Evolutionary conservation across 1,140 invertebrate genomes (phyloP).

Genomic region (Calephelis nemesis): DNA sequence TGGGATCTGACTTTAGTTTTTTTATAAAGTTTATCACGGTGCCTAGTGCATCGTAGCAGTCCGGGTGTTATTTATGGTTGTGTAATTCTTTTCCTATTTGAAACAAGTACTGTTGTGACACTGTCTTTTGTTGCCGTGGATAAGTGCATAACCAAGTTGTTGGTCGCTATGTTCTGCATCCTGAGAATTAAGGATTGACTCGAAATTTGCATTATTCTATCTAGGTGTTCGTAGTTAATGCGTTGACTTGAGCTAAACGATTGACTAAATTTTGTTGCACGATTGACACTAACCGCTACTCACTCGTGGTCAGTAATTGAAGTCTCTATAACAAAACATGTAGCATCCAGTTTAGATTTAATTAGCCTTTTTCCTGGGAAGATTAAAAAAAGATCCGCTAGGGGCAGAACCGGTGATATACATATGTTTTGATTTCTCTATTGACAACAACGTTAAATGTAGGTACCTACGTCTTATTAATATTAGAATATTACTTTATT

Average conservation of each 20-base stretch:
- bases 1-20: too few species aligned
- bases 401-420: too few species aligned
- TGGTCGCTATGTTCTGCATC: not conserved
- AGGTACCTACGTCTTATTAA: too few species aligned
- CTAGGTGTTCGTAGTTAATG: not conserved
- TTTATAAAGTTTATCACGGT: too few species aligned
- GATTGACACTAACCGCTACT: not conserved
- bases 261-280: not conserved
- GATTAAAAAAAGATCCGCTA: too few species aligned
- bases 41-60: too few species aligned
- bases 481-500: too few species aligned
- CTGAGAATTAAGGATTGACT: not conserved
- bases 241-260: not conserved
- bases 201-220: not conserved
- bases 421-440: too few species aligned
- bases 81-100: not conserved
- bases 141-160: not conserved
- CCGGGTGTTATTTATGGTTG: too few species aligned
- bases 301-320: conserved; percentile 20
- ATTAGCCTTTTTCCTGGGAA: too few species aligned
- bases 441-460: too few species aligned
- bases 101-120: not conserved
- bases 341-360: conserved; percentile 13
- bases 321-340: not conserved
- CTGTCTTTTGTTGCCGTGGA: not conserved